Conservation (phyloP, 2,113 vertebrate species). For the Petrocephalus zakoni region DNA sequence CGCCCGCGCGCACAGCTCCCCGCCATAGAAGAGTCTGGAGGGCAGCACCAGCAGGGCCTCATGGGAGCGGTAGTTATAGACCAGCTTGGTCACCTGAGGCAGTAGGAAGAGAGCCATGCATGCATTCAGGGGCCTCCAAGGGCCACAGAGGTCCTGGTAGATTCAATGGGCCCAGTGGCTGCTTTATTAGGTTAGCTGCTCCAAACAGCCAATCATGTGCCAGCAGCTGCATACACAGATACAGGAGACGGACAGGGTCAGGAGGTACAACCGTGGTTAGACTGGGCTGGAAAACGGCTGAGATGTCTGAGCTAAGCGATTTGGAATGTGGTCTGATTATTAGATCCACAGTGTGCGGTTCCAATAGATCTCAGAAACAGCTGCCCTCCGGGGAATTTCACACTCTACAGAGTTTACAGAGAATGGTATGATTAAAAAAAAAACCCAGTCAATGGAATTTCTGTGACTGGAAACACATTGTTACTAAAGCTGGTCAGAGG, state of each 20-base stretch:
- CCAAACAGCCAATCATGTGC: background rate
- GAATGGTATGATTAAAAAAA: background rate
- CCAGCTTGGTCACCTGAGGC: slow-evolving; percentile 81
- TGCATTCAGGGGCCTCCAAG: background rate
- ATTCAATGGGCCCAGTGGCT: background rate
- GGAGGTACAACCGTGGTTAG: background rate
- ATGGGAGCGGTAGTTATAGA: slow-evolving; percentile 90
- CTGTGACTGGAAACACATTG: background rate
- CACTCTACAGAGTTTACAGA: background rate
- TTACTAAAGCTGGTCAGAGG: background rate
- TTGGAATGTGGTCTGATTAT: background rate
- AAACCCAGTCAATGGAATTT: background rate
- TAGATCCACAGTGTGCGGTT: background rate
- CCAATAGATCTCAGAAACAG: background rate
- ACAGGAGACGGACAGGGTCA: background rate
- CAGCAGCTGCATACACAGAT: background rate
- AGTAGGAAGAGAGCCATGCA: background rate
- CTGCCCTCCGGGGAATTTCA: background rate
- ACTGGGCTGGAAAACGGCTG: background rate
- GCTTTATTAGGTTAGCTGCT: background rate
- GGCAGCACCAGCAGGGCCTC: slow-evolving; percentile 74
- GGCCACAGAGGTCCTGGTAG: background rate
- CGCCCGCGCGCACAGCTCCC: slow-evolving; percentile 72
- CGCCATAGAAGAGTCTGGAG: slow-evolving; percentile 81
- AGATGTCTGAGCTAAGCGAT: background rate